Evolutionary conservation across 2,113 vertebrate genomes (phyloP).

Genomic region (Nothocercus nigrocapillus): DNA sequence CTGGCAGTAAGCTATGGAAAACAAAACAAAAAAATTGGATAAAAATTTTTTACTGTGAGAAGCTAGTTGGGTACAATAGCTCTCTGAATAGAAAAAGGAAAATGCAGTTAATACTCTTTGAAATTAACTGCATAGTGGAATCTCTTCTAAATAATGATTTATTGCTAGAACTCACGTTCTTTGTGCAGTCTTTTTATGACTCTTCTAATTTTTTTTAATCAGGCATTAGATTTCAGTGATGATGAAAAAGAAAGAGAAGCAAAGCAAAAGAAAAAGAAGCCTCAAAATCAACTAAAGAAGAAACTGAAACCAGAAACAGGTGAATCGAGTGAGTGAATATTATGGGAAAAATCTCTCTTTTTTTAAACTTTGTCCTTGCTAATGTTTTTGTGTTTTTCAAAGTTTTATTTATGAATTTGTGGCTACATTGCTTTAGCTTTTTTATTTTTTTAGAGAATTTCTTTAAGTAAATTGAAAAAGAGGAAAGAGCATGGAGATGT

Average conservation of each 20-base stretch:
- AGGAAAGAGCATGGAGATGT: not conserved
- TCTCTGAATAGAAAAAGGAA: not conserved
- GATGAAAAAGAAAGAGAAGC: constrained; percentile 91
- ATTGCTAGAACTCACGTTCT: not conserved
- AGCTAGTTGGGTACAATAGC: not conserved
- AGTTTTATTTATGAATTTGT: not conserved
- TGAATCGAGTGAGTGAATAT: constrained; percentile 66
- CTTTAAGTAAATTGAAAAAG: not conserved
- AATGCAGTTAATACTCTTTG: not conserved
- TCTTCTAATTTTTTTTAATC: not conserved
- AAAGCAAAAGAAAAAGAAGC: constrained; percentile 83
- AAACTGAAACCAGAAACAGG: constrained; percentile 66
- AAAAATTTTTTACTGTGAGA: not conserved
- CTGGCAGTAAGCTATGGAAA: not conserved
- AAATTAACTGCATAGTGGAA: not conserved
- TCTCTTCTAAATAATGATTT: not conserved
- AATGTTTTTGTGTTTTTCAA: not conserved
- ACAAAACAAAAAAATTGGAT: no score
- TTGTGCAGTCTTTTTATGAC: not conserved
- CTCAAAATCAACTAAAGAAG: constrained; percentile 75
- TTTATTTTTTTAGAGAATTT: not conserved
- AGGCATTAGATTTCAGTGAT: constrained; percentile 96
- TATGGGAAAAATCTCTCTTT: not conserved
- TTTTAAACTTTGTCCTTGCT: not conserved
- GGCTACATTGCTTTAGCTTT: accelerated